Conservation (phyloP, 2,797 vertebrate genomes). For the Acrocephalus scirpaceus region DNA sequence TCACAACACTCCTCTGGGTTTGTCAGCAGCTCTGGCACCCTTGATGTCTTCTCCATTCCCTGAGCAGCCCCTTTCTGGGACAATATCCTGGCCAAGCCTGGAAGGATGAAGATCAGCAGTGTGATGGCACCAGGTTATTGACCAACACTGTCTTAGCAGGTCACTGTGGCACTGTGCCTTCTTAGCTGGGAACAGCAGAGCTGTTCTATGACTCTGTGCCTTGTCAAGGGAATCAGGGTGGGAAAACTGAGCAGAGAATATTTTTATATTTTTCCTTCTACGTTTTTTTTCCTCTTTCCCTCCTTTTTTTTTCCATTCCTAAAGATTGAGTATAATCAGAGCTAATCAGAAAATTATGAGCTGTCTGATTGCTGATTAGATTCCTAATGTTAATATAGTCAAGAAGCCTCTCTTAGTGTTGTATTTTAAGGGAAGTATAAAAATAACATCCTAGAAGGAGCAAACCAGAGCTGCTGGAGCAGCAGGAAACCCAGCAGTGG, state of each 20-base stretch:
- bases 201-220: background rate
- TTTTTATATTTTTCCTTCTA: slow-evolving; percentile 42
- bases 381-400: slow-evolving; percentile 87
- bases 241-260: slow-evolving; percentile 11
- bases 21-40: background rate
- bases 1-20: background rate
- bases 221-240: background rate
- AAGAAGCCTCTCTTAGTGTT: slow-evolving; percentile 80
- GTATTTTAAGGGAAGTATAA: slow-evolving; percentile 81
- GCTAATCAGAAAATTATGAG: slow-evolving; percentile 89
- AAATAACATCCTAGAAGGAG: slow-evolving; percentile 77
- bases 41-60: background rate
- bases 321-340: slow-evolving; percentile 83
- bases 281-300: slow-evolving; percentile 34
- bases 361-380: slow-evolving; percentile 88
- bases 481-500: slow-evolving; percentile 25
- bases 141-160: background rate
- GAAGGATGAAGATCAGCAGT: background rate
- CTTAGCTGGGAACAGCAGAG: background rate
- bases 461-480: slow-evolving; percentile 36
- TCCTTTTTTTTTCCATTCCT: slow-evolving; percentile 63
- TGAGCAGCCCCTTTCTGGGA: background rate
- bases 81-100: background rate
- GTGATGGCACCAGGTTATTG: background rate
- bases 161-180: background rate